Evolutionary conservation across 2,888 invertebrate species (phyloP).

Genomic region (Selenia dentaria): DNA sequence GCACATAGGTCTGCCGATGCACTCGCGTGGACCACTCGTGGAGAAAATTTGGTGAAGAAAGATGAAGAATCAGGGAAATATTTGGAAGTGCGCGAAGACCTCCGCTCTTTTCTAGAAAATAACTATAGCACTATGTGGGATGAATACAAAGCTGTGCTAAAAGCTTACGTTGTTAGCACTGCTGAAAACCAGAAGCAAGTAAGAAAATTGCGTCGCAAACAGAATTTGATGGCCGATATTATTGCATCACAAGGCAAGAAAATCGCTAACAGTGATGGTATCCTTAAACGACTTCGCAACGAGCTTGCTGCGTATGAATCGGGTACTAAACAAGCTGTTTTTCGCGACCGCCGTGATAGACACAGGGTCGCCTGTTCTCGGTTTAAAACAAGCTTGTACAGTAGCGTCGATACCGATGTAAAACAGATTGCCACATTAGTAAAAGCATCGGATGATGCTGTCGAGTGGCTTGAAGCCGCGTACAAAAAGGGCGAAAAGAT

Average conservation of each 20-base stretch:
- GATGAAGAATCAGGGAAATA: conserved; percentile 69
- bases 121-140: conserved; percentile 68
- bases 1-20: conserved; percentile 62
- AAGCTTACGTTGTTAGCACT: conserved; percentile 62
- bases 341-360: conserved; percentile 68
- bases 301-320: conserved; percentile 73
- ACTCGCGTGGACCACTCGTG: conserved; percentile 65
- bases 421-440: conserved; percentile 60
- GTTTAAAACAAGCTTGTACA: conserved; percentile 55
- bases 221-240: conserved; percentile 73
- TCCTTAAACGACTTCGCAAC: conserved; percentile 60
- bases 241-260: conserved; percentile 72
- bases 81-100: conserved; percentile 58
- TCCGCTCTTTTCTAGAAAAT: conserved; percentile 67
- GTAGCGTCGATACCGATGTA: conserved; percentile 56
- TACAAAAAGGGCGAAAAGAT: conserved; percentile 78
- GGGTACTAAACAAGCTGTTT: conserved; percentile 72
- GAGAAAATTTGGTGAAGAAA: conserved; percentile 71
- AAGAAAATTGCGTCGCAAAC: conserved; percentile 67
- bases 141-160: conserved; percentile 67
- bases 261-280: conserved; percentile 65
- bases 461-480: conserved; percentile 67
- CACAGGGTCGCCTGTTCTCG: conserved; percentile 63
- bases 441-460: conserved; percentile 60
- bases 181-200: conserved; percentile 72